A percentile compares a stretch with the other conserved stretches of the same genome.
Evolutionary conservation across 1,140 invertebrate genomes (phyloP).

Genomic region (Lepidurus apus): DNA sequence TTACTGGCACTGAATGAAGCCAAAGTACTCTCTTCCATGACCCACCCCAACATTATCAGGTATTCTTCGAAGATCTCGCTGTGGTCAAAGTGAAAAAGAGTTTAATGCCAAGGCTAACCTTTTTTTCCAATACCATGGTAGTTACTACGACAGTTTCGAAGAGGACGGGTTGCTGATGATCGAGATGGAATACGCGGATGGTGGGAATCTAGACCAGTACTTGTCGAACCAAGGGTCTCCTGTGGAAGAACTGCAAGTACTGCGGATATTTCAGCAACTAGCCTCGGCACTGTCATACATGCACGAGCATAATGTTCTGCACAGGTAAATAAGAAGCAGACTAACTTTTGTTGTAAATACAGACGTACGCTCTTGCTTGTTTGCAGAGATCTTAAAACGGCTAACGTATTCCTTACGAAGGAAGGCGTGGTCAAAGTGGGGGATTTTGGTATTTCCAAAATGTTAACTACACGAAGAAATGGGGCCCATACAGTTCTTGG

Average conservation of each 20-base stretch:
- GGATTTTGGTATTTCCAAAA: constrained; percentile 76
- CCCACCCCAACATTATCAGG: constrained; percentile 67
- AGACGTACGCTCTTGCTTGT: constrained; percentile 31
- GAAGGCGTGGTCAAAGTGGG: constrained; percentile 62
- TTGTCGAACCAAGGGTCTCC: constrained; percentile 50
- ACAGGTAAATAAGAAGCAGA: constrained; percentile 50
- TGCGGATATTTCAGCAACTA: constrained; percentile 64
- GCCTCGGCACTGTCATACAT: constrained; percentile 63
- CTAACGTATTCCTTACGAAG: constrained; percentile 69
- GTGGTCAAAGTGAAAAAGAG: neutral
- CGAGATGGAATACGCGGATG: constrained; percentile 76
- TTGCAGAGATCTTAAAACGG: constrained; percentile 67
- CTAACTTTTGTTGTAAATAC: neutral
- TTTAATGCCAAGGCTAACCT: neutral
- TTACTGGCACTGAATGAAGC: constrained; percentile 72
- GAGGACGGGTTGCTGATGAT: constrained; percentile 66
- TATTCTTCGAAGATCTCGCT: constrained; percentile 23
- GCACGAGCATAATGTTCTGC: constrained; percentile 66
- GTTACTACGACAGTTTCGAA: constrained; percentile 70
- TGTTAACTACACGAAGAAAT: constrained; percentile 59
- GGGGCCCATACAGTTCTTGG: constrained; percentile 71
- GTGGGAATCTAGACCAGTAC: constrained; percentile 63
- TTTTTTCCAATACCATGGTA: constrained; percentile 40
- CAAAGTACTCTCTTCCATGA: constrained; percentile 60
- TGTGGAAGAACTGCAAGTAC: constrained; percentile 57